These are phyloP conservation scores for Sus scrofa DNA, from an alignment of 2,113 vertebrate species.

Conservation along the genomic window T2T-Sscrofa CM000812.6:57222001-57222500, in stretches of 20 bases:
- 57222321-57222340: background rate
- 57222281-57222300: constrained; percentile 96
- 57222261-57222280: constrained; percentile 96
- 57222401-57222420: background rate
- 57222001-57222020: constrained; percentile 15
- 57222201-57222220: constrained; percentile 97
- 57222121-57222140: background rate
- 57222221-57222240: constrained; percentile 97
- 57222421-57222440: background rate
- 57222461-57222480: background rate
- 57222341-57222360: background rate
- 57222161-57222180: constrained; percentile 95
- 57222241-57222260: constrained; percentile 96
- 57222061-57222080: background rate
- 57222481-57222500: background rate
- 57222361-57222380: background rate
- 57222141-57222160: constrained; percentile 36
- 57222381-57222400: background rate
- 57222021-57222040: background rate
- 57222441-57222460: background rate
- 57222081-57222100: constrained; percentile 28
- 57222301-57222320: constrained; percentile 96
- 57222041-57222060: background rate
- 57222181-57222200: constrained; percentile 95
- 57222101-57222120: background rate